Evolutionary conservation across 2,888 invertebrate species (phyloP).

Genomic region (Cephus pygmeus): DNA sequence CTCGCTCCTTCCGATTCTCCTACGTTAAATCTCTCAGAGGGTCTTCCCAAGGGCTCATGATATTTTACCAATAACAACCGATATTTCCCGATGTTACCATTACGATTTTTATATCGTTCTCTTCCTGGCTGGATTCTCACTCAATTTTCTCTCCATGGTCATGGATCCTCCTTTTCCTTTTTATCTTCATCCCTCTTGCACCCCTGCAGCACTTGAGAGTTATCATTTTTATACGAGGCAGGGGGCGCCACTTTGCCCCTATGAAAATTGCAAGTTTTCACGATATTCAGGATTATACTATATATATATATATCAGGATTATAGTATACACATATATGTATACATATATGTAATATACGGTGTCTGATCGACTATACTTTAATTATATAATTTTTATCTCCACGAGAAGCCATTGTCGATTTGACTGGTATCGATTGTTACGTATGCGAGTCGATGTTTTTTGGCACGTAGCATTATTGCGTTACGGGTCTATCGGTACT

Average conservation of each 20-base stretch:
- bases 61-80: not conserved
- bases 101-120: not conserved
- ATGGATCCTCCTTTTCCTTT: not conserved
- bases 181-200: not conserved
- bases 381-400: not conserved
- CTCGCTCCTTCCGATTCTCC: not conserved
- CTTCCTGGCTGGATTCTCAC: not conserved
- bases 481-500: not conserved
- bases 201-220: not conserved
- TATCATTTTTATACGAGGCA: not conserved
- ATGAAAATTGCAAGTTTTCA: not conserved
- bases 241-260: not conserved
- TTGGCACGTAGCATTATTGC: not conserved
- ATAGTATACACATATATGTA: too few relatives aligned
- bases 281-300: not conserved
- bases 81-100: not conserved
- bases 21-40: not conserved
- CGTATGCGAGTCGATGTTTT: not conserved
- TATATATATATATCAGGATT: too few relatives aligned
- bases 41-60: not conserved
- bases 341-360: not conserved
- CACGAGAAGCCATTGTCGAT: not conserved
- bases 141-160: not conserved
- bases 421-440: not conserved
- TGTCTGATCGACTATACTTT: not conserved